A percentile compares a stretch with the other conserved stretches of the same genome.
These are phyloP conservation scores for Anas platyrhynchos DNA, from an alignment of 2,113 vertebrate genomes.

Conservation along the genomic window DNA sequence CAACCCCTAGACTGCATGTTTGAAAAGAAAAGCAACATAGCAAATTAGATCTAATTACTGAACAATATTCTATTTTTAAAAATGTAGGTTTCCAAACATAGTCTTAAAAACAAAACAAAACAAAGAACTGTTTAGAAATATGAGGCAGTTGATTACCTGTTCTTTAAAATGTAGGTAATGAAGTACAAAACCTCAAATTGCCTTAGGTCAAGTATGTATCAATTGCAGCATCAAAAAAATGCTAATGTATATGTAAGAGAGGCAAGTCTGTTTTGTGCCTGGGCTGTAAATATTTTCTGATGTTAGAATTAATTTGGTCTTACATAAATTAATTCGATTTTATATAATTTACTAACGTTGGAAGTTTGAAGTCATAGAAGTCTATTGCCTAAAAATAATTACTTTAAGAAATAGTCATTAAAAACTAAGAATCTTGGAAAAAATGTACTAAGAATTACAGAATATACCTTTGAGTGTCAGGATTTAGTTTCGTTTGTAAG, in stretches of 20 bases:
- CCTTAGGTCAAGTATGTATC: neutral
- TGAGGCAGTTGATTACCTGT: neutral
- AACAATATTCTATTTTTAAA: neutral
- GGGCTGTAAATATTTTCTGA: neutral
- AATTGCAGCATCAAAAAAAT: neutral
- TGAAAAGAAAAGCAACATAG: neutral
- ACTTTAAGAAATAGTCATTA: neutral
- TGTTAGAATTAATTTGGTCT: neutral
- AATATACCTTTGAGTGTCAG: neutral
- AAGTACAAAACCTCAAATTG: neutral
- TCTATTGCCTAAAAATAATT: neutral
- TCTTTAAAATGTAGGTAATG: conserved; percentile 5
- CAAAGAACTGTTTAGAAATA: neutral
- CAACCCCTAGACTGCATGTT: neutral
- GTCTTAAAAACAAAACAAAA: too few relatives aligned
- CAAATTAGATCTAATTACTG: neutral
- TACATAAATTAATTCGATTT: neutral
- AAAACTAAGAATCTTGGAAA: neutral
- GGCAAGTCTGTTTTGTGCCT: neutral
- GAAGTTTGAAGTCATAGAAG: neutral
- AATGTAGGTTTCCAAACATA: neutral
- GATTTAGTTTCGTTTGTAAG: neutral
- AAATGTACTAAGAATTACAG: neutral
- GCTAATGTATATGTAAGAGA: neutral
- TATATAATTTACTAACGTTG: neutral